Percentiles rank a stretch among this genome's conserved stretches.
Conservation (phyloP, 2,797 vertebrate genomes). For the Carcharodon carcharias region DNA sequence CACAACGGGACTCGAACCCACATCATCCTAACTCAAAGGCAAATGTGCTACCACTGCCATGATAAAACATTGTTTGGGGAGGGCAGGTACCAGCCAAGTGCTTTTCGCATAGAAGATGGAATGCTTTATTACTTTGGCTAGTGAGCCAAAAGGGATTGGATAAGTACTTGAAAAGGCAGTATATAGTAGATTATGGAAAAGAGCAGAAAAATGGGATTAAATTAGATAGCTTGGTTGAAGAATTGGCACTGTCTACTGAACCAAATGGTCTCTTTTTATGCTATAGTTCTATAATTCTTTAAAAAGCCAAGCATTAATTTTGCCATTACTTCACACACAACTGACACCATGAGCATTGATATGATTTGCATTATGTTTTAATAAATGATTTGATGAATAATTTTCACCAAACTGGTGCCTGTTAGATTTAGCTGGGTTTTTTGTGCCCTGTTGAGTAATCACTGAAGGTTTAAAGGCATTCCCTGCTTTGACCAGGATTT, state of each 20-base stretch:
- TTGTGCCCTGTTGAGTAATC: neutral
- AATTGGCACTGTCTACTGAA: neutral
- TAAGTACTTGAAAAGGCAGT: neutral
- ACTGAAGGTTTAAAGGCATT: neutral
- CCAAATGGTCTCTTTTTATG: neutral
- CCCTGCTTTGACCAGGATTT: neutral
- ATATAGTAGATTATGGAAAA: neutral
- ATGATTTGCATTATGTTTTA: neutral
- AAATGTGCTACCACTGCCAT: neutral
- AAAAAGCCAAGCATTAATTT: neutral
- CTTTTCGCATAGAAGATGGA: neutral
- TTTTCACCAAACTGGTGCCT: neutral
- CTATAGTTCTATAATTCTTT: neutral
- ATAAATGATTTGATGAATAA: neutral
- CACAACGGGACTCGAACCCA: neutral
- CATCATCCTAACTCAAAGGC: neutral
- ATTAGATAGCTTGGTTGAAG: neutral
- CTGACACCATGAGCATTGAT: neutral
- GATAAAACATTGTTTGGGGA: neutral
- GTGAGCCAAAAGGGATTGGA: neutral
- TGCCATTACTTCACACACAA: neutral
- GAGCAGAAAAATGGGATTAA: neutral
- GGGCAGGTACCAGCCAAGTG: neutral
- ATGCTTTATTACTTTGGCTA: neutral
- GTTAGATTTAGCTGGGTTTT: neutral